Conservation (phyloP, 2,113 vertebrate species). For the Xenopus tropicalis region DNA sequence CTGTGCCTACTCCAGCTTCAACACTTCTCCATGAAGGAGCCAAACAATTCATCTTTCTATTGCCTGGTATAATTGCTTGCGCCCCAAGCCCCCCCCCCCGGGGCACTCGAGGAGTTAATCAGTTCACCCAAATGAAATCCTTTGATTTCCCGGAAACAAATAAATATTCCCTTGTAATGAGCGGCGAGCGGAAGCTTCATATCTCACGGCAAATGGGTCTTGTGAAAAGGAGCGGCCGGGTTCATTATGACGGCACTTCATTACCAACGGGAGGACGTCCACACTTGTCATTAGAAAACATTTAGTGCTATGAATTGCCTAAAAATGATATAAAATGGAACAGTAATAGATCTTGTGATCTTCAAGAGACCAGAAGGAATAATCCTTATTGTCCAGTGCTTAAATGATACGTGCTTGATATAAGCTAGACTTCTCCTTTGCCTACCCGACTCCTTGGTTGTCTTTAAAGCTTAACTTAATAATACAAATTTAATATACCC, state of each 20-base stretch:
- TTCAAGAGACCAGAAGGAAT: conserved; percentile 6
- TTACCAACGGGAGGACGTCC: conserved; percentile 8
- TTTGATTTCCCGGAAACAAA: conserved; percentile 14
- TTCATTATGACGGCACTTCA: conserved; percentile 14
- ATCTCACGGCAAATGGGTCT: neutral
- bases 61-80: neutral
- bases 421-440: neutral
- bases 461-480: no score
- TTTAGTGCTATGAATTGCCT: conserved; percentile 39
- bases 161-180: conserved; percentile 18
- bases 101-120: neutral
- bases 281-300: conserved; percentile 30
- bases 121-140: conserved; percentile 10
- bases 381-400: conserved; percentile 29
- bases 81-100: no score
- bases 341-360: conserved; percentile 18
- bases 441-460: no score
- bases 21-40: neutral
- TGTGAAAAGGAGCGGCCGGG: neutral
- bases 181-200: neutral
- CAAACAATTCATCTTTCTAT: neutral
- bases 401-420: conserved; percentile 9
- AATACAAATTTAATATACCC: no score
- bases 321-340: conserved; percentile 19
- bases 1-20: no score